These are phyloP conservation scores for Pseudolaguvia tuberculata DNA, from an alignment of 2,113 vertebrate species.

Conservation along the genomic window DNA sequence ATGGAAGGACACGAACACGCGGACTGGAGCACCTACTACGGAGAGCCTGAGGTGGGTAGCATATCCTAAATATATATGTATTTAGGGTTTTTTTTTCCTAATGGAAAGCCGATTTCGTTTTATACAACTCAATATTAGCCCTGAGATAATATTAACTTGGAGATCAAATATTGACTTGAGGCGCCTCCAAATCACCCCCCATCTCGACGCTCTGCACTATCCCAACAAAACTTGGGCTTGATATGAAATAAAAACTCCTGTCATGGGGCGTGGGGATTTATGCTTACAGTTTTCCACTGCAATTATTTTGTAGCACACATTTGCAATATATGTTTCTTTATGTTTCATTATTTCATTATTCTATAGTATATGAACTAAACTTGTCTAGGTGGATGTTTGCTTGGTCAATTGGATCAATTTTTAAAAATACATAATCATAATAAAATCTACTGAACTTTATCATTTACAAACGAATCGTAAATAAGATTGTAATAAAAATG, in stretches of 20 bases:
- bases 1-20: conserved; percentile 98
- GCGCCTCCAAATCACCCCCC: conserved; percentile 95
- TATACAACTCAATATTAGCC: conserved; percentile 92
- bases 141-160: conserved; percentile 95
- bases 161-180: conserved; percentile 95
- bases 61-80: conserved; percentile 67
- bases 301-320: background rate
- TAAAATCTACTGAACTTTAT: background rate
- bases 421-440: too few relatives aligned
- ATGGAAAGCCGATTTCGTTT: conserved; percentile 82
- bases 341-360: too few relatives aligned
- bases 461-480: background rate
- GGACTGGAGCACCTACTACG: conserved; percentile 98
- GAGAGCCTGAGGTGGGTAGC: conserved; percentile 89
- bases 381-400: background rate
- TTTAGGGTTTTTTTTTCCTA: conserved; percentile 54
- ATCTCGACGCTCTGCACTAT: conserved; percentile 79
- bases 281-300: background rate
- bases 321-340: background rate
- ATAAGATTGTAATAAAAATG: background rate
- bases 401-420: too few relatives aligned
- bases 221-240: conserved; percentile 81
- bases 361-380: too few relatives aligned
- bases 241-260: conserved; percentile 65
- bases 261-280: conserved; percentile 18